Conservation (phyloP, 2,113 vertebrate genomes). For the Paramormyrops kingsleyae region DNA sequence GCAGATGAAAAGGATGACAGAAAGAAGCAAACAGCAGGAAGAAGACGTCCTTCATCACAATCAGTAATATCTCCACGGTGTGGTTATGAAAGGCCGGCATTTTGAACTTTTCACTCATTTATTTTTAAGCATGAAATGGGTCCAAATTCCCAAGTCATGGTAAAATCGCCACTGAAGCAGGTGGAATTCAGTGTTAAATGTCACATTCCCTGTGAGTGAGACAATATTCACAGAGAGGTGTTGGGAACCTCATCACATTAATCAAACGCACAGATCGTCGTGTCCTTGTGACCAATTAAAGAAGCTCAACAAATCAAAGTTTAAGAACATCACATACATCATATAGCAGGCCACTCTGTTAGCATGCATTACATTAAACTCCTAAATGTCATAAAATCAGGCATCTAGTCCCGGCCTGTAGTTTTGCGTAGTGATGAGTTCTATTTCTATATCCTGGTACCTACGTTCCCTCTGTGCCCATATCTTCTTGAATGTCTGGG, state of each 20-base stretch:
- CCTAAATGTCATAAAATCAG: not conserved
- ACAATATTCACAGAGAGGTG: not conserved
- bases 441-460: not conserved
- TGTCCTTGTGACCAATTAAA: not conserved
- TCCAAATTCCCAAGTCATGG: not conserved
- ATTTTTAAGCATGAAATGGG: not conserved
- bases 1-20: not conserved
- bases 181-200: not conserved
- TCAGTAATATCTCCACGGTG: not conserved
- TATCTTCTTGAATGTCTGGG: not conserved
- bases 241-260: not conserved
- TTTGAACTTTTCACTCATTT: not conserved
- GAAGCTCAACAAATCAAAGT: not conserved
- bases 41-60: not conserved
- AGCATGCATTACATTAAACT: not conserved
- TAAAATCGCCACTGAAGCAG: not conserved
- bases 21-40: not conserved
- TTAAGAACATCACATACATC: not conserved
- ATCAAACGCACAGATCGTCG: not conserved
- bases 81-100: not conserved
- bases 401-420: not conserved
- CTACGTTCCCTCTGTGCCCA: not conserved
- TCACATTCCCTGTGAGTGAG: not conserved
- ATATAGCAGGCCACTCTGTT: not conserved
- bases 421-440: not conserved